Percentiles rank a stretch among this genome's conserved stretches.
Evolutionary conservation across 23 tunicate species (phyloP).

Genomic region (Aplidium turbinatum): DNA sequence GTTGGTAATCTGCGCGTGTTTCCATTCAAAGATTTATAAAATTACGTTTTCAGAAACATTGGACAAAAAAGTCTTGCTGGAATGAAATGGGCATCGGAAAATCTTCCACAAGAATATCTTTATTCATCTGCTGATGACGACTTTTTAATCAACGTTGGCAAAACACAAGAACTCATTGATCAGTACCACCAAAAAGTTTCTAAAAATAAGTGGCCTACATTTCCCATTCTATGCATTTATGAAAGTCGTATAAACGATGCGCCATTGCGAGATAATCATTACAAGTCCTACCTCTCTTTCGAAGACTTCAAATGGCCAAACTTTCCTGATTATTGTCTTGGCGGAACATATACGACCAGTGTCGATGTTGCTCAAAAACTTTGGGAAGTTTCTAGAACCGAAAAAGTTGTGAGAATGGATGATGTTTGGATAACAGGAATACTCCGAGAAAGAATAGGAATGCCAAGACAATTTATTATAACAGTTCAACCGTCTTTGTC

Average conservation of each 20-base stretch:
- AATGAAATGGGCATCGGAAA: slow-evolving; percentile 34
- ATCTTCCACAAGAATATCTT: neutral
- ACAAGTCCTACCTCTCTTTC: slow-evolving; percentile 1
- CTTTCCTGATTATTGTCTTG: slow-evolving; percentile 15
- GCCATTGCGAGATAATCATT: neutral
- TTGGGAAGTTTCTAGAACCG: neutral
- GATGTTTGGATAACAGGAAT: slow-evolving; percentile 15
- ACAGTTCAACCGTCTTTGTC: too few relatives aligned
- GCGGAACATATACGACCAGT: slow-evolving; percentile 19
- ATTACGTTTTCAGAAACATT: slow-evolving; percentile 5
- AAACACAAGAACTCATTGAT: slow-evolving; percentile 8
- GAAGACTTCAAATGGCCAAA: slow-evolving; percentile 26
- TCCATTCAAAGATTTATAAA: too few relatives aligned
- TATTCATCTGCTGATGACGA: slow-evolving; percentile 32
- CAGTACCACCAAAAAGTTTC: neutral
- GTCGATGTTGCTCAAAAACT: slow-evolving; percentile 5
- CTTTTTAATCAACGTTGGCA: slow-evolving; percentile 16
- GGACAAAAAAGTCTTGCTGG: slow-evolving; percentile 17
- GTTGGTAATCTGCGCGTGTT: too few relatives aligned
- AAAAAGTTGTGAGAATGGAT: neutral
- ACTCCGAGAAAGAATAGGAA: slow-evolving; percentile 9
- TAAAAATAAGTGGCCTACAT: slow-evolving; percentile 20
- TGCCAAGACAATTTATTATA: slow-evolving; percentile 33
- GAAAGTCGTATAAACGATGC: neutral
- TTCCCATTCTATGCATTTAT: slow-evolving; percentile 14